Conservation (phyloP, 1,140 invertebrate species). For the Vollenhovia emeryi region DNA sequence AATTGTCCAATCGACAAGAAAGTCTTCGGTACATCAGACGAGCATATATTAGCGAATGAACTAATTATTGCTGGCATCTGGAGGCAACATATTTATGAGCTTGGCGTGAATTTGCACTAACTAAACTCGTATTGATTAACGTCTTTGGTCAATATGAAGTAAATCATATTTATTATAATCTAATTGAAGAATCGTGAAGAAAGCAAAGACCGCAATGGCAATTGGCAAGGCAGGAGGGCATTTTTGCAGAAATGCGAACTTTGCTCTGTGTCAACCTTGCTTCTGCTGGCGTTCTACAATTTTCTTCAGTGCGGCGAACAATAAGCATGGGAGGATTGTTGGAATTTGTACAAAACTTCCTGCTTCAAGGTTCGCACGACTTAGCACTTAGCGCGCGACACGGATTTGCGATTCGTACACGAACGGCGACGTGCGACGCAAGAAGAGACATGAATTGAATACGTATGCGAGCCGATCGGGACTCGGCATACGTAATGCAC, state of each 20-base stretch:
- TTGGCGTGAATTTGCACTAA: neutral
- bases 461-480: neutral
- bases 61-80: neutral
- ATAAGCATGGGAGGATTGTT: neutral
- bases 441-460: slow-evolving; percentile 34
- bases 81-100: neutral
- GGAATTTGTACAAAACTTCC: slow-evolving; percentile 4
- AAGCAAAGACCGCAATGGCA: neutral
- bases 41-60: neutral
- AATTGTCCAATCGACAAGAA: neutral
- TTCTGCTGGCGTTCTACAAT: neutral
- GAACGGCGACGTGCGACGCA: neutral
- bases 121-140: neutral
- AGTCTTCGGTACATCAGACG: neutral
- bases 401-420: slow-evolving; percentile 10
- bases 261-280: neutral
- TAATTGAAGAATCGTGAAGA: neutral
- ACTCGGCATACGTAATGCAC: slow-evolving; percentile 63
- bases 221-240: neutral
- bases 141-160: neutral
- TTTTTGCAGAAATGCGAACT: neutral
- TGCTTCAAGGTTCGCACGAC: neutral
- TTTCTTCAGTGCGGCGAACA: neutral
- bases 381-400: neutral
- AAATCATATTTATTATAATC: neutral